Evolutionary conservation across 2,888 invertebrate species (phyloP), one percentile per base, ranked within the genome.

Genomic region (Drosophila infuscata): DNA sequence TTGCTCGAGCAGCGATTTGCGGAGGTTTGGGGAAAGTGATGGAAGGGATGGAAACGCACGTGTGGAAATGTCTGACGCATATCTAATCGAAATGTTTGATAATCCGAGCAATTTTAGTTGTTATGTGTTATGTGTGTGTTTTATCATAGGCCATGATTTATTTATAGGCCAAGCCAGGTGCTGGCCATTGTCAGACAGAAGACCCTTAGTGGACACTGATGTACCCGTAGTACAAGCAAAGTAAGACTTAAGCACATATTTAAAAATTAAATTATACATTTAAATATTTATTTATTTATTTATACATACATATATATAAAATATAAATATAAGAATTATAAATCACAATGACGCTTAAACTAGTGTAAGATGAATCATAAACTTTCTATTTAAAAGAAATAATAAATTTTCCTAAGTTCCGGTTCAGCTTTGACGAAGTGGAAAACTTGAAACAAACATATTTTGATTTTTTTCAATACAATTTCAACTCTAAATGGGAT

Each of bases 101-200:
- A 35, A 43, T 38, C 41, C 43, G 9, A 25, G 25, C 38, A 15
- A 32, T 38, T 57, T 4, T 11, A 25, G 48, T 7, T 48, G 33
- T 35, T n/a, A n/a, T n/a, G n/a, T n/a, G n/a, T 17, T 32, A 12
- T 54, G n/a, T 54, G 36, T 54, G 1, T 29, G 35, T 29, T 43
- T 83, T 86, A 81, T 85, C 89, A 72, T 74, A 74, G 70, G 76
- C 72, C 38, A 84, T 89, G 82, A 87, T 89, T 86, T 86, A 86
- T 89, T 89, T 87, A 86, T 87, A 82, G 81, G 72, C 54, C 70
- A 69, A 33, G n/a, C 67, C 79, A 81, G 79, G 79, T 81, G 89
- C 71, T 71, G 69, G 46, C 62, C 36, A 17, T 41, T 52, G 62
- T 33, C 71, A 76, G 70, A 65, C 71, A 35, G 25, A 32, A 48